Conservation (phyloP, 2,797 vertebrate species). For the Ambastaia sidthimunki region DNA sequence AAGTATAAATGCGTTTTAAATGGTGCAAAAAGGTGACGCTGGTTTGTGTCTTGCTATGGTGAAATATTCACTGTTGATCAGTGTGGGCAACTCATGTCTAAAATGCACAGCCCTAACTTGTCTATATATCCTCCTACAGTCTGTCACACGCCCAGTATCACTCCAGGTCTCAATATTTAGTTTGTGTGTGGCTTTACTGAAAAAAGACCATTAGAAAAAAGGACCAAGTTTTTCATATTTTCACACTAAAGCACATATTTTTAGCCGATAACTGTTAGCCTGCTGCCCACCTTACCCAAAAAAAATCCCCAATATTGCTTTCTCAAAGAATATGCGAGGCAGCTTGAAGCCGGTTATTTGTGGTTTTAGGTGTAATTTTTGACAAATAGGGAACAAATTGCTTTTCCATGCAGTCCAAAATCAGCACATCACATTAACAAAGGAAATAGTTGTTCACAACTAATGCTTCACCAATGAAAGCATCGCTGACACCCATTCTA, state of each 20-base stretch:
- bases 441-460: conserved; percentile 24
- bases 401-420: conserved; percentile 49
- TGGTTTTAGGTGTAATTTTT: conserved; percentile 21
- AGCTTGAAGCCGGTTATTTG: not conserved
- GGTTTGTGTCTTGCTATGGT: not conserved
- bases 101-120: conserved; percentile 1
- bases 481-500: conserved; percentile 22
- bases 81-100: conserved; percentile 6
- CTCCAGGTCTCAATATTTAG: conserved; percentile 24
- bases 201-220: too few species aligned
- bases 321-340: not conserved
- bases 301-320: not conserved
- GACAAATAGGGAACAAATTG: conserved; percentile 52
- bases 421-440: conserved; percentile 60
- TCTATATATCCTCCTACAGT: conserved; percentile 35
- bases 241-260: conserved; percentile 5
- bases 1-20: not conserved
- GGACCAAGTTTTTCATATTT: conserved; percentile 18
- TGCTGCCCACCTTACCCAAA: not conserved
- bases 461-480: conserved; percentile 30
- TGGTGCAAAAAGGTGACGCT: not conserved
- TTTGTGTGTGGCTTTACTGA: conserved; percentile 1
- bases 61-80: not conserved
- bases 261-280: conserved; percentile 18
- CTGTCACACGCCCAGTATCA: conserved; percentile 26